phyloP scores from a whole-genome alignment of 2,888 invertebrate species.

The Agriotes lineatus region DNA sequence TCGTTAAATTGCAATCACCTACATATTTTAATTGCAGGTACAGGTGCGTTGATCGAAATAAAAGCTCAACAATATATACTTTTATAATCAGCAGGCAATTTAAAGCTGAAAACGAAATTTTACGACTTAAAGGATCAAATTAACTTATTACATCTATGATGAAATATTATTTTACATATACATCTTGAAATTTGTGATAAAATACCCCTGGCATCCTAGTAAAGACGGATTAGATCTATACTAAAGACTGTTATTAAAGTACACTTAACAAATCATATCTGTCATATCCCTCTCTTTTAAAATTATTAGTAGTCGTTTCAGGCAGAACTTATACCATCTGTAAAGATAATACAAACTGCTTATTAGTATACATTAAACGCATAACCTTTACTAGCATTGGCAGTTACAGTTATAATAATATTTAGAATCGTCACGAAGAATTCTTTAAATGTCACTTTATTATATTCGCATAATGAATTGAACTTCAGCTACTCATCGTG shows the following conservation, averaged over 20 bases:
- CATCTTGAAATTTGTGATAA: too few species aligned
- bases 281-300: neutral
- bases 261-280: neutral
- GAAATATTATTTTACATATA: too few species aligned
- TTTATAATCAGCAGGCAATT: too few species aligned
- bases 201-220: too few species aligned
- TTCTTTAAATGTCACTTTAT: neutral
- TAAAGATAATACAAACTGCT: constrained; percentile 17
- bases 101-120: too few species aligned
- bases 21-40: neutral
- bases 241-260: neutral
- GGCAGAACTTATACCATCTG: neutral
- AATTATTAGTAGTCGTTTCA: neutral
- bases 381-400: constrained; percentile 24
- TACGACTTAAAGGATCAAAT: too few species aligned
- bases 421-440: constrained; percentile 13
- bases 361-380: constrained; percentile 20
- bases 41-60: neutral
- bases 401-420: constrained; percentile 26
- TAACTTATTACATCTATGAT: too few species aligned
- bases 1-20: constrained; percentile 2
- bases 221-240: too few species aligned
- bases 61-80: neutral
- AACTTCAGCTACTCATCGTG: neutral
- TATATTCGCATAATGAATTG: neutral